Evolutionary conservation across 1,140 invertebrate genomes (phyloP).

Genomic region (Spodoptera frugiperda): DNA sequence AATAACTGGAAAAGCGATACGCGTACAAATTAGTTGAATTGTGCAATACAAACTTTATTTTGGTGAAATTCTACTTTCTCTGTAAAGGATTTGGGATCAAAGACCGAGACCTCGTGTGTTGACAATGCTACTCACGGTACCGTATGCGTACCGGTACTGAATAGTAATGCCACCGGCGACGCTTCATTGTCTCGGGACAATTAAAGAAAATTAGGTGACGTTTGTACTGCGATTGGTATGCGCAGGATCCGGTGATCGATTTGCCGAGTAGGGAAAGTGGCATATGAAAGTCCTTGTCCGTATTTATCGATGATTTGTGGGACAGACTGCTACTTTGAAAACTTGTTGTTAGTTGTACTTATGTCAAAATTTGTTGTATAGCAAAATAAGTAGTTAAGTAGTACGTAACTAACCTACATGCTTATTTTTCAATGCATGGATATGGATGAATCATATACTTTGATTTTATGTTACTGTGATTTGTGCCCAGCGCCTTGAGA

Average conservation of each 20-base stretch:
- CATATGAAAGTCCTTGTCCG: conserved; percentile 41
- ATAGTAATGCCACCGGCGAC: conserved; percentile 70
- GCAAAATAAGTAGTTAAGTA: too few relatives aligned
- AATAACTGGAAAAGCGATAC: neutral
- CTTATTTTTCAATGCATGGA: too few relatives aligned
- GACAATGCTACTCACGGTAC: conserved; percentile 74
- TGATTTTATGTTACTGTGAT: too few relatives aligned
- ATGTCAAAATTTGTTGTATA: too few relatives aligned
- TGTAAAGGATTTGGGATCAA: conserved; percentile 71
- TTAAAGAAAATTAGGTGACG: conserved; percentile 65
- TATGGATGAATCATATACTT: too few relatives aligned
- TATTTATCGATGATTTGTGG: conserved; percentile 15
- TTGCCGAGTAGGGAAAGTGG: conserved; percentile 51
- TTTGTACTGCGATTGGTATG: conserved; percentile 51
- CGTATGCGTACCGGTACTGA: conserved; percentile 58
- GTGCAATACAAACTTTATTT: conserved; percentile 55
- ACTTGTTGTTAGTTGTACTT: too few relatives aligned
- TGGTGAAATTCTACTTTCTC: conserved; percentile 78
- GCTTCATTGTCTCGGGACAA: conserved; percentile 53
- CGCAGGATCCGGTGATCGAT: conserved; percentile 41
- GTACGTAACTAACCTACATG: too few relatives aligned
- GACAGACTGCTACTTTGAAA: neutral
- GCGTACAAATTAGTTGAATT: conserved; percentile 40
- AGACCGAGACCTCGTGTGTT: conserved; percentile 56
- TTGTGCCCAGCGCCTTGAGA: too few relatives aligned